Percentiles rank a stretch among this genome's conserved stretches.
Evolutionary conservation across 2,888 invertebrate species (phyloP).

Genomic region (Prosopocoilus inquinatus): DNA sequence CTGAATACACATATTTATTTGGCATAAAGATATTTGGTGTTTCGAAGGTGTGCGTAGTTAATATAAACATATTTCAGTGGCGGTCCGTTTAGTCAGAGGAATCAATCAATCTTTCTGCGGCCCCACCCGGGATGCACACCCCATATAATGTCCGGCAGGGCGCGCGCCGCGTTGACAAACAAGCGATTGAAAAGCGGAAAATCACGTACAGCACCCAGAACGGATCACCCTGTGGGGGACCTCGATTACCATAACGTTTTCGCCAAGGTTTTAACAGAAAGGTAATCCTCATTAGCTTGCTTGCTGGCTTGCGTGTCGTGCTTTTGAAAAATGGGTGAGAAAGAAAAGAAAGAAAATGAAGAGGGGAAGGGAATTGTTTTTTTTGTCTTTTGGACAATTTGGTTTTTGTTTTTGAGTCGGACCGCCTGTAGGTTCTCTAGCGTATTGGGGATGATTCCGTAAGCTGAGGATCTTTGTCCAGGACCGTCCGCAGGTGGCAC

Average conservation of each 20-base stretch:
- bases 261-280: not conserved
- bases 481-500: constrained; percentile 9
- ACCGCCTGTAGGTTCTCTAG: too few relatives aligned
- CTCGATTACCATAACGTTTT: constrained; percentile 4
- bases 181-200: constrained; percentile 45
- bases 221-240: constrained; percentile 25
- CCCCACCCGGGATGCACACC: constrained; percentile 26
- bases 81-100: constrained; percentile 28
- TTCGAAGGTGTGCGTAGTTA: not conserved
- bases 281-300: not conserved
- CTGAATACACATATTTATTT: too few relatives aligned
- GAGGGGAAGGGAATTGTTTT: too few relatives aligned
- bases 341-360: too few relatives aligned
- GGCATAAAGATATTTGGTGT: too few relatives aligned
- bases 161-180: constrained; percentile 42
- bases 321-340: too few relatives aligned
- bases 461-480: not conserved
- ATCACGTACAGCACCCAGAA: constrained; percentile 36
- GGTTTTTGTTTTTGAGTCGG: too few relatives aligned
- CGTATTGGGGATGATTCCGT: too few relatives aligned
- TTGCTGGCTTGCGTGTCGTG: too few relatives aligned
- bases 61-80: constrained; percentile 26
- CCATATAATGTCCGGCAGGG: constrained; percentile 35
- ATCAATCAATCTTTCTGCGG: constrained; percentile 36
- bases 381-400: too few relatives aligned